phyloP scores from a whole-genome alignment of 2,797 vertebrate genomes.

The Mormyrus hasselquistii region DNA sequence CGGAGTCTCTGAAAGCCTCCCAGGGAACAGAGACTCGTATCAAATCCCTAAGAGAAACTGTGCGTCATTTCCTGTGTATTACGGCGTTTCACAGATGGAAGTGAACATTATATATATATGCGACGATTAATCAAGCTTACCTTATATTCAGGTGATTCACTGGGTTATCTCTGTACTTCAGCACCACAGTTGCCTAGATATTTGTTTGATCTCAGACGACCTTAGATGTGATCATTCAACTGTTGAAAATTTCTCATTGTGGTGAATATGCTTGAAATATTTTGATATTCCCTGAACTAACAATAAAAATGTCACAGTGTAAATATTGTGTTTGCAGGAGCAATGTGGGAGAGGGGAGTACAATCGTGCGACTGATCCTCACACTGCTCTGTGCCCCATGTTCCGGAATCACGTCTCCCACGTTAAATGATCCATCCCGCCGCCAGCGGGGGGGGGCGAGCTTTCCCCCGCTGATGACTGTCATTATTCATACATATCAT shows the following conservation, averaged over 20 bases:
- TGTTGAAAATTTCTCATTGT: conserved; percentile 37
- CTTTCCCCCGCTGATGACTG: not conserved
- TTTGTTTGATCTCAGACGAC: not conserved
- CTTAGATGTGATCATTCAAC: conserved; percentile 7
- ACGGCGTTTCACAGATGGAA: conserved; percentile 26
- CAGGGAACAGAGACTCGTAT: not conserved
- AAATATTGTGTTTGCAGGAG: not conserved
- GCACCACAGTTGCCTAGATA: not conserved
- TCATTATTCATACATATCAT: conserved; percentile 9
- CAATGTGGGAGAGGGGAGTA: not conserved
- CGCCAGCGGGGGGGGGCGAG: not conserved
- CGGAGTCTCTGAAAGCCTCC: conserved; percentile 20
- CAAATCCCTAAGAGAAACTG: conserved; percentile 31
- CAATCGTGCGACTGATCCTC: conserved; percentile 17
- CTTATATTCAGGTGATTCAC: conserved; percentile 27
- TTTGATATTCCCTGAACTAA: conserved; percentile 33
- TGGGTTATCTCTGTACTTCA: conserved; percentile 26
- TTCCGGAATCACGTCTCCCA: not conserved
- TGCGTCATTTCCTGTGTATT: conserved; percentile 23
- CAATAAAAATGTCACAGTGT: conserved; percentile 35
- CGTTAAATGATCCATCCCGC: not conserved
- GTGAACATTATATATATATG: conserved; percentile 13
- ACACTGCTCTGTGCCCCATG: not conserved
- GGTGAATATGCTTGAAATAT: conserved; percentile 39
- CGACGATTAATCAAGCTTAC: conserved; percentile 24